A percentile compares a stretch with the other conserved stretches of the same genome.
phyloP scores from a whole-genome alignment of 2,797 vertebrate genomes.

The Chaunax sp. region DNA sequence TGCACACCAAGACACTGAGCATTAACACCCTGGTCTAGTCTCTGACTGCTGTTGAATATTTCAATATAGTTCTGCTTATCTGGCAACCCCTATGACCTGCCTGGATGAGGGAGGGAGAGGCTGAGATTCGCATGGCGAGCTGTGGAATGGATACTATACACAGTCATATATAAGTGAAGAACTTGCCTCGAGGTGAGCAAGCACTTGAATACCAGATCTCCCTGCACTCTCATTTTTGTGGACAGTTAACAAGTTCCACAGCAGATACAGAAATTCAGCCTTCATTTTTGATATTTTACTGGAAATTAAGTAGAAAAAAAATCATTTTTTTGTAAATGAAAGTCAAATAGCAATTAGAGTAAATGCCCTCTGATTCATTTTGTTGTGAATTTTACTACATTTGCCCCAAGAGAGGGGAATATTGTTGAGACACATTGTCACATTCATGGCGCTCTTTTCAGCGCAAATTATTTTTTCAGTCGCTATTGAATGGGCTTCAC shows the following conservation, averaged over 20 bases:
- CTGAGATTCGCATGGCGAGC: slow-evolving; percentile 74
- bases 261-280: slow-evolving; percentile 37
- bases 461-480: slow-evolving; percentile 45
- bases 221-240: slow-evolving; percentile 58
- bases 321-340: slow-evolving; percentile 16
- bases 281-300: slow-evolving; percentile 28
- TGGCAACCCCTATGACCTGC: slow-evolving; percentile 80
- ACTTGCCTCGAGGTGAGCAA: slow-evolving; percentile 76
- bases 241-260: slow-evolving; percentile 51
- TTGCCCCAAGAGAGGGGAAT: slow-evolving; percentile 16
- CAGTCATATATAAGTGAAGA: slow-evolving; percentile 83
- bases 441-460: slow-evolving; percentile 17
- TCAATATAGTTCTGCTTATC: slow-evolving; percentile 83
- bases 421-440: background rate
- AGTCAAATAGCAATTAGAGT: slow-evolving; percentile 38
- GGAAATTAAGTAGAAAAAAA: background rate
- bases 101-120: slow-evolving; percentile 77
- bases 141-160: slow-evolving; percentile 81
- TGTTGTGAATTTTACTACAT: slow-evolving; percentile 34
- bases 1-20: slow-evolving; percentile 56
- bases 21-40: slow-evolving; percentile 80
- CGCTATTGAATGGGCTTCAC: slow-evolving; percentile 28
- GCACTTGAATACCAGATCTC: slow-evolving; percentile 79
- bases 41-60: slow-evolving; percentile 84
- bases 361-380: slow-evolving; percentile 23